Evolutionary conservation across 2,888 invertebrate genomes (phyloP).

Genomic region (Biston stratarius): DNA sequence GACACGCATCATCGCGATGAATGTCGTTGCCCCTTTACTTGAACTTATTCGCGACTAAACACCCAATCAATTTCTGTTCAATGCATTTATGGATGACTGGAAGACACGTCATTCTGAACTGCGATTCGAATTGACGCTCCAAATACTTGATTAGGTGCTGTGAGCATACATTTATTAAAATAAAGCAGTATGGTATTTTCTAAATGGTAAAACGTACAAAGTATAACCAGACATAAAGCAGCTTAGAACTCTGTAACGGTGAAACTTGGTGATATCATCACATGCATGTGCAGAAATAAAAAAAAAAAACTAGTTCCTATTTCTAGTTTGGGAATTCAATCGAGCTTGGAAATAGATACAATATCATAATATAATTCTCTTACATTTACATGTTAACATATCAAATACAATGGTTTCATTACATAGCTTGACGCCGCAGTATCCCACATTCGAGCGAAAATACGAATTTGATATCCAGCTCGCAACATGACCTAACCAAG

Average conservation of each 20-base stretch:
- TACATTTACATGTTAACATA: slow-evolving; percentile 21
- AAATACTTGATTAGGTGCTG: background rate
- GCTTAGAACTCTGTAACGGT: slow-evolving; percentile 10
- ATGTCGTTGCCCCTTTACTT: slow-evolving; percentile 40
- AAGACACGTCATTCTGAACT: slow-evolving; percentile 14
- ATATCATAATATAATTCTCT: slow-evolving; percentile 7
- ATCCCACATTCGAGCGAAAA: slow-evolving; percentile 40
- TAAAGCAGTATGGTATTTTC: slow-evolving; percentile 8
- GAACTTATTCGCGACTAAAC: slow-evolving; percentile 19
- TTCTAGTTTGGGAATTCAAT: background rate
- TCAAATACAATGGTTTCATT: slow-evolving; percentile 46
- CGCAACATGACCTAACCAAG: slow-evolving; percentile 41
- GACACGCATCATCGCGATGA: slow-evolving; percentile 39
- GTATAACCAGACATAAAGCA: slow-evolving; percentile 22
- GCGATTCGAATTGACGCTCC: slow-evolving; percentile 2
- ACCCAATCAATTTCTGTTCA: slow-evolving; percentile 22
- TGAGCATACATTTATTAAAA: slow-evolving; percentile 5
- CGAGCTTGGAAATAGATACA: slow-evolving; percentile 10
- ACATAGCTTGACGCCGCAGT: slow-evolving; percentile 43
- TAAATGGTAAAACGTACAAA: slow-evolving; percentile 24
- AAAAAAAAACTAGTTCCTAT: background rate
- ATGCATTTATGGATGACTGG: slow-evolving; percentile 18
- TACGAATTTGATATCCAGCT: slow-evolving; percentile 52
- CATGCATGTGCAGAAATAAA: slow-evolving; percentile 4
- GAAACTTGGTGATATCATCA: slow-evolving; percentile 7